Evolutionary conservation across 2,888 invertebrate genomes (phyloP).

Genomic region (Crossocerus cetratus): DNA sequence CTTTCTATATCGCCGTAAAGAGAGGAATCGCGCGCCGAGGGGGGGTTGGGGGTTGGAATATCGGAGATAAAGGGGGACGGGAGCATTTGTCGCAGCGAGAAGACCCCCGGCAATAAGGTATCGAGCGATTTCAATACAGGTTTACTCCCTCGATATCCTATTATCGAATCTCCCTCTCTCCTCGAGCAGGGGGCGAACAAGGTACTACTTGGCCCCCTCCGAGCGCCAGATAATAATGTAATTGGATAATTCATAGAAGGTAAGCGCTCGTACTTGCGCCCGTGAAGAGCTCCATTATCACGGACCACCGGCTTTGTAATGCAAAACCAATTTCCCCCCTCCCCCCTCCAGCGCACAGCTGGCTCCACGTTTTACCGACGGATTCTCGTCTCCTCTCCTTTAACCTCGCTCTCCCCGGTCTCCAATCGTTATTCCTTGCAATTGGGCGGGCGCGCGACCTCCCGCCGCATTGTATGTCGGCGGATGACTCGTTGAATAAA

Average conservation of each 20-base stretch:
- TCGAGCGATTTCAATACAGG: conserved; percentile 5
- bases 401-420: conserved; percentile 9
- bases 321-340: conserved; percentile 58
- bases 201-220: conserved; percentile 8
- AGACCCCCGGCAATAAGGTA: neutral
- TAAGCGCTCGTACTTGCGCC: conserved; percentile 50
- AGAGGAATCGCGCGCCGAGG: neutral
- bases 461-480: no score
- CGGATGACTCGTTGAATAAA: no score
- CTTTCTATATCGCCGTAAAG: neutral
- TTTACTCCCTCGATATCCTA: neutral
- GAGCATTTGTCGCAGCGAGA: neutral
- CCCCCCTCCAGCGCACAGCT: conserved; percentile 3
- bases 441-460: no score
- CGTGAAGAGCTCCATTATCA: conserved; percentile 48
- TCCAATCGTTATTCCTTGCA: no score
- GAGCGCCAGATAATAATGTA: conserved; percentile 48
- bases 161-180: neutral
- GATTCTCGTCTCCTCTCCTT: neutral
- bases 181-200: neutral
- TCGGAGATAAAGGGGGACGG: neutral
- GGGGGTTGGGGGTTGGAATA: neutral
- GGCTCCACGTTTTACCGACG: no score
- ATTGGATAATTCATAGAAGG: conserved; percentile 57
- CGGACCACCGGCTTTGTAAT: conserved; percentile 59